Evolutionary conservation across 2,113 vertebrate species (phyloP).

Genomic region (Pygoscelis antarcticus): DNA sequence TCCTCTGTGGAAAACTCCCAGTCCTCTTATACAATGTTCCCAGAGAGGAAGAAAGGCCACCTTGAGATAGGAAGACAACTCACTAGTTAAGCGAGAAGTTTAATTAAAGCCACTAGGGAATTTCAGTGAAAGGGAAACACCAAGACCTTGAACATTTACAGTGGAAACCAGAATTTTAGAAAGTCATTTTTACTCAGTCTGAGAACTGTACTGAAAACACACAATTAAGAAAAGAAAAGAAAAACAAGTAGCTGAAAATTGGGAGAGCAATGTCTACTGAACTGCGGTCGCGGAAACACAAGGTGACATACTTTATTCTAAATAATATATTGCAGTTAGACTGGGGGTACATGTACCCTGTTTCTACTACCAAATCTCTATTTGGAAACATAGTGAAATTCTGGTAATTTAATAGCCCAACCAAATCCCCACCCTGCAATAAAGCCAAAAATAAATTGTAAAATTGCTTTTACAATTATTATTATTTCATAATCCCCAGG

Average conservation of each 20-base stretch:
- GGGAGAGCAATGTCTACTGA: neutral
- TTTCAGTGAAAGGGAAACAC: neutral
- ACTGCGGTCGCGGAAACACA: neutral
- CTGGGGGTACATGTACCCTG: neutral
- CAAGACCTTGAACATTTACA: neutral
- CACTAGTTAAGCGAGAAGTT: neutral
- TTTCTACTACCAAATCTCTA: neutral
- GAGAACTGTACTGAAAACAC: neutral
- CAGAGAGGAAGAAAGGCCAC: neutral
- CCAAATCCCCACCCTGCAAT: neutral
- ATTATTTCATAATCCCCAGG: constrained; percentile 17
- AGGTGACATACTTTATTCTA: neutral
- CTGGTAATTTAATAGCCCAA: neutral
- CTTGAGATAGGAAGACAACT: neutral
- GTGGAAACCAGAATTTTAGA: neutral
- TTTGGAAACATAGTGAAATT: neutral
- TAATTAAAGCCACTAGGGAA: neutral
- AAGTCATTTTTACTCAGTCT: neutral
- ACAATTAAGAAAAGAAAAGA: neutral
- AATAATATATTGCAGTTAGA: neutral
- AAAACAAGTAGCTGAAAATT: neutral
- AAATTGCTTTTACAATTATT: neutral
- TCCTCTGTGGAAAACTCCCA: neutral
- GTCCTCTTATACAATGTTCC: neutral
- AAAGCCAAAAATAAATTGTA: neutral